These are phyloP conservation scores for Cyphomyrus plagiostoma DNA, from an alignment of 2,113 vertebrate species.

Conservation along the genomic window DNA sequence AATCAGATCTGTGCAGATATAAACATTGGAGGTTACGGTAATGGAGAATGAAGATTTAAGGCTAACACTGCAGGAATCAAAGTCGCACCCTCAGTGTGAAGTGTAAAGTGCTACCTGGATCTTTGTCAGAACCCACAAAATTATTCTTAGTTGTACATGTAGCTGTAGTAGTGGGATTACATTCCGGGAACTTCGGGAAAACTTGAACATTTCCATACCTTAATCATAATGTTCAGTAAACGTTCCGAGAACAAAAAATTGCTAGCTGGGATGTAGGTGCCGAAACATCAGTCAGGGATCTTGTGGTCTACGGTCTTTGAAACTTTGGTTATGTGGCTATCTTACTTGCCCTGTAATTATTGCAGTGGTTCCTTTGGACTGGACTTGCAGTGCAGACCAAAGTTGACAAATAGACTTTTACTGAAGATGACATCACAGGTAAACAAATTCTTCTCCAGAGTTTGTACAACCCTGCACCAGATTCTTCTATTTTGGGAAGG, in stretches of 20 bases:
- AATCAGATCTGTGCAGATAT: neutral
- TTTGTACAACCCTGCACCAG: neutral
- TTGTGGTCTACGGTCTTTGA: neutral
- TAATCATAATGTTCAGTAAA: neutral
- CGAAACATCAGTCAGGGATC: neutral
- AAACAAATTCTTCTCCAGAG: neutral
- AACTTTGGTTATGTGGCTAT: neutral
- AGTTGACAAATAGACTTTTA: slow-evolving; percentile 1
- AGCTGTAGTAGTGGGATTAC: neutral
- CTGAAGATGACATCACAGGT: neutral
- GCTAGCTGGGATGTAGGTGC: neutral
- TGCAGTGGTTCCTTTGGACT: neutral
- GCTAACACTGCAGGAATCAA: neutral
- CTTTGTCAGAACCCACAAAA: neutral
- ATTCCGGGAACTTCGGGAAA: neutral
- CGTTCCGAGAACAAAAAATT: neutral
- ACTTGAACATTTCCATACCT: neutral
- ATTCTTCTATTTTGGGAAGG: neutral
- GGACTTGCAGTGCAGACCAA: neutral
- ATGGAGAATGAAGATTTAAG: neutral
- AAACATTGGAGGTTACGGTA: neutral
- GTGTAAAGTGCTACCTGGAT: neutral
- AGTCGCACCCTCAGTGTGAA: neutral
- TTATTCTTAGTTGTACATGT: neutral
- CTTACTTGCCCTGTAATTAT: neutral